phyloP scores from a whole-genome alignment of 2,113 vertebrate genomes.

The Pithys albifrons region DNA sequence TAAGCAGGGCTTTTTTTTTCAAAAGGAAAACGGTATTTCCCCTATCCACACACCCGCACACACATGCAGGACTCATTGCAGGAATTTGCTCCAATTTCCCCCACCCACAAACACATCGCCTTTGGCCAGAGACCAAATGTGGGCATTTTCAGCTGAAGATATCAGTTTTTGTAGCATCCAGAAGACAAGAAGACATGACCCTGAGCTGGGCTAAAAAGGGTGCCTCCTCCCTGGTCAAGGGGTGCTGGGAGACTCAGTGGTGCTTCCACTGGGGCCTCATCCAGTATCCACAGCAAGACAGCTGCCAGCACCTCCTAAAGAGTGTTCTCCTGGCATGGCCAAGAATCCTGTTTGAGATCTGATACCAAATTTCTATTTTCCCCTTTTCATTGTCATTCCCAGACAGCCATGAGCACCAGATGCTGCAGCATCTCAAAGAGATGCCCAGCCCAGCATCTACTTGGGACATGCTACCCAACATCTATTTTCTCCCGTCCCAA shows the following conservation, averaged over 20 bases:
- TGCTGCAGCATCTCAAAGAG: neutral
- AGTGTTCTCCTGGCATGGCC: neutral
- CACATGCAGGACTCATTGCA: slow-evolving; percentile 42
- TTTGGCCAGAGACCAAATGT: slow-evolving; percentile 43
- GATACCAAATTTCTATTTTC: neutral
- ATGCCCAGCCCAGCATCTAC: neutral
- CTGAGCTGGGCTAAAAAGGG: neutral
- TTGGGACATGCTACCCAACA: neutral
- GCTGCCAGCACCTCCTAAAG: neutral
- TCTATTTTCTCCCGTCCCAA: neutral
- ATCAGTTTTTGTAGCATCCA: neutral
- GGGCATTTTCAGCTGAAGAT: slow-evolving; percentile 40
- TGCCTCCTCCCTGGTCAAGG: rapidly evolving
- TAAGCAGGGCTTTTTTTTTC: slow-evolving; percentile 50
- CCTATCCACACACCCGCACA: neutral
- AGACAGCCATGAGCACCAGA: neutral
- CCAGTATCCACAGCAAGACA: neutral
- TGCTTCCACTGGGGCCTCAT: neutral
- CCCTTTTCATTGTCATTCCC: neutral
- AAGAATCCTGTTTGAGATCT: neutral
- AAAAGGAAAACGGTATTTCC: slow-evolving; percentile 58
- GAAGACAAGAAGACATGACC: neutral
- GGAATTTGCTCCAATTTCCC: slow-evolving; percentile 62
- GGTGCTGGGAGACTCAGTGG: neutral
- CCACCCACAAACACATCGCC: slow-evolving; percentile 58